Percentiles rank a stretch among this genome's conserved stretches.
phyloP scores from a whole-genome alignment of 2,888 invertebrate species.

The Tuberolachnus salignus region DNA sequence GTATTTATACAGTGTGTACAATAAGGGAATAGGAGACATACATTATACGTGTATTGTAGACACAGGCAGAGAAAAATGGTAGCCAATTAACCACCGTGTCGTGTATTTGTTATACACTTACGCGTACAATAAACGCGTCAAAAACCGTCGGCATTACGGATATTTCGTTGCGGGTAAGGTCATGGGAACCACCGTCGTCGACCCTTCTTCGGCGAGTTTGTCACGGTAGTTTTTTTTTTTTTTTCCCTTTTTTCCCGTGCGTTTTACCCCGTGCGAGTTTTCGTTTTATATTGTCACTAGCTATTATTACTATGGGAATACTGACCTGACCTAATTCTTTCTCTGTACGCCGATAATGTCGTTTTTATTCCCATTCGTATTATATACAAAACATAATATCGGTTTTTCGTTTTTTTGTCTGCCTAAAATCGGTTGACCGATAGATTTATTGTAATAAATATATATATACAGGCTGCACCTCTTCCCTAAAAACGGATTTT shows the following conservation, averaged over 20 bases:
- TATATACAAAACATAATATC: background rate
- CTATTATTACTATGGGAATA: constrained; percentile 17
- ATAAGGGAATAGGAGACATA: too few relatives aligned
- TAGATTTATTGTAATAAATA: too few relatives aligned
- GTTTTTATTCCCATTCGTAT: constrained; percentile 8
- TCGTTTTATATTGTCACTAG: background rate
- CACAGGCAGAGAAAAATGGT: constrained; percentile 35
- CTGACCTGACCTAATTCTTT: constrained; percentile 50
- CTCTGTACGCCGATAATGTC: background rate
- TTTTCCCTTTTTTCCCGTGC: constrained; percentile 27
- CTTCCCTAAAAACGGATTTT: too few relatives aligned
- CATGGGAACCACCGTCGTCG: constrained; percentile 54
- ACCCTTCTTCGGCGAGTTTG: constrained; percentile 36
- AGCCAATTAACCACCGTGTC: constrained; percentile 1
- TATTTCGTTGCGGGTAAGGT: constrained; percentile 39
- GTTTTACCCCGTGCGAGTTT: background rate
- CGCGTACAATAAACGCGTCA: constrained; percentile 31
- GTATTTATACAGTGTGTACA: too few relatives aligned
- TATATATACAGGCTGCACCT: too few relatives aligned
- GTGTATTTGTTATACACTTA: background rate
- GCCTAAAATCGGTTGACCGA: too few relatives aligned
- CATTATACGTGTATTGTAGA: too few relatives aligned
- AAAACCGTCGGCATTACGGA: background rate
- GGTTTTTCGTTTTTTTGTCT: too few relatives aligned
- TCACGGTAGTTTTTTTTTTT: constrained; percentile 31